Evolutionary conservation across 2,113 vertebrate genomes (phyloP).

Genomic region (Poecilia latipinna): DNA sequence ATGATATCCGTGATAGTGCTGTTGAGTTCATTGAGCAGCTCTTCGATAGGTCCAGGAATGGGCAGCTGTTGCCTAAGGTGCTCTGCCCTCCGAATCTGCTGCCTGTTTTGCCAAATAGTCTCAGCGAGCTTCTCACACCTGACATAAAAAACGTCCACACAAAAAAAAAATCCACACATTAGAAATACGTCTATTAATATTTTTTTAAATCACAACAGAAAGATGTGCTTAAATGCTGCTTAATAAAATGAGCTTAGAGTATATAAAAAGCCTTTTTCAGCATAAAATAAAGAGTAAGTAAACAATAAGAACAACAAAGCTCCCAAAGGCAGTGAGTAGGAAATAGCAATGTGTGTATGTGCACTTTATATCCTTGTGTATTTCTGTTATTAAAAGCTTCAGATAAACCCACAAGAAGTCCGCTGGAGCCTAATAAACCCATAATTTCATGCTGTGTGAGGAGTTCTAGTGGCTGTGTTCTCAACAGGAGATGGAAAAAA

Average conservation of each 20-base stretch:
- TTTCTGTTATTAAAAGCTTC: constrained; percentile 19
- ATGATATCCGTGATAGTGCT: constrained; percentile 96
- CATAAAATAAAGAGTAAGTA: background rate
- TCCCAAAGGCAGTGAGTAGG: background rate
- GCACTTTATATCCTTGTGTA: background rate
- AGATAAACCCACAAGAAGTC: constrained; percentile 23
- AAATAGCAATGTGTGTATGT: background rate
- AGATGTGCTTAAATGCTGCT: too few relatives aligned
- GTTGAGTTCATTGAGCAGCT: constrained; percentile 92
- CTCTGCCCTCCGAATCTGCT: constrained; percentile 94
- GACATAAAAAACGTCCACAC: constrained; percentile 3
- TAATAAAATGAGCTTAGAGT: too few relatives aligned
- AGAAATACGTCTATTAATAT: background rate
- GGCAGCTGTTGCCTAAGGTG: constrained; percentile 96
- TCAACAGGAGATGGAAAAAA: constrained; percentile 36
- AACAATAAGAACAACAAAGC: background rate
- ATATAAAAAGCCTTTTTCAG: too few relatives aligned
- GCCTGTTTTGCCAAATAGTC: constrained; percentile 97
- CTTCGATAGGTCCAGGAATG: constrained; percentile 92
- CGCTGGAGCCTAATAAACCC: constrained; percentile 40
- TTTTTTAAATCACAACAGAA: background rate
- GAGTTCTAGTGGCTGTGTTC: constrained; percentile 35
- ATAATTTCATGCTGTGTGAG: constrained; percentile 46
- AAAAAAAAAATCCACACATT: constrained; percentile 8
- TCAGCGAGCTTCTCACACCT: constrained; percentile 98